Percentiles rank a stretch among this genome's conserved stretches.
Evolutionary conservation across 2,113 vertebrate genomes (phyloP).

Genomic region (Fulmarus glacialis): DNA sequence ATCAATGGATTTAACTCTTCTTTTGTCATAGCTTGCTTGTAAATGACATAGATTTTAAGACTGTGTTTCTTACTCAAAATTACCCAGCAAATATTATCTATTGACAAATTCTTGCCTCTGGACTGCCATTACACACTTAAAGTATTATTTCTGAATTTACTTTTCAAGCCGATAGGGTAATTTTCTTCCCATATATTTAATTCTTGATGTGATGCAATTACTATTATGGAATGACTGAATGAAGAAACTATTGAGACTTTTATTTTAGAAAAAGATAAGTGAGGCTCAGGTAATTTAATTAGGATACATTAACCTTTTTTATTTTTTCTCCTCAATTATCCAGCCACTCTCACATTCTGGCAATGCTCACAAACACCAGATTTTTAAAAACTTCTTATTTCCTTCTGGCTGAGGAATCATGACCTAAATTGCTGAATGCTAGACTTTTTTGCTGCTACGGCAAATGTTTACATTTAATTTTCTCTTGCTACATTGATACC

Average conservation of each 20-base stretch:
- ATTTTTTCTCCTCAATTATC: fast-evolving
- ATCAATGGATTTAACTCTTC: not conserved
- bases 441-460: not conserved
- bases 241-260: not conserved
- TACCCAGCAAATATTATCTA: not conserved
- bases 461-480: constrained; percentile 44
- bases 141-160: not conserved
- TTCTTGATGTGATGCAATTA: not conserved
- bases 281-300: constrained; percentile 27
- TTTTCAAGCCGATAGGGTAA: not conserved
- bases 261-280: not conserved
- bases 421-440: constrained; percentile 18
- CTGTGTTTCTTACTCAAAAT: not conserved
- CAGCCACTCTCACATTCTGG: not conserved
- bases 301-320: not conserved
- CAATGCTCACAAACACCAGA: not conserved
- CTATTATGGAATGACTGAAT: not conserved
- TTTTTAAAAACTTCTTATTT: not conserved
- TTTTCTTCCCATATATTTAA: not conserved
- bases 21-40: not conserved
- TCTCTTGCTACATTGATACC: not conserved
- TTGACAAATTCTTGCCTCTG: not conserved
- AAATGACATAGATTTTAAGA: not conserved
- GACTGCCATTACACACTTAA: not conserved
- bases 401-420: not conserved